Percentiles rank a stretch among this genome's conserved stretches.
These are phyloP conservation scores for Pangasianodon hypophthalmus DNA, from an alignment of 2,113 vertebrate species.

Conservation along the genomic window DNA sequence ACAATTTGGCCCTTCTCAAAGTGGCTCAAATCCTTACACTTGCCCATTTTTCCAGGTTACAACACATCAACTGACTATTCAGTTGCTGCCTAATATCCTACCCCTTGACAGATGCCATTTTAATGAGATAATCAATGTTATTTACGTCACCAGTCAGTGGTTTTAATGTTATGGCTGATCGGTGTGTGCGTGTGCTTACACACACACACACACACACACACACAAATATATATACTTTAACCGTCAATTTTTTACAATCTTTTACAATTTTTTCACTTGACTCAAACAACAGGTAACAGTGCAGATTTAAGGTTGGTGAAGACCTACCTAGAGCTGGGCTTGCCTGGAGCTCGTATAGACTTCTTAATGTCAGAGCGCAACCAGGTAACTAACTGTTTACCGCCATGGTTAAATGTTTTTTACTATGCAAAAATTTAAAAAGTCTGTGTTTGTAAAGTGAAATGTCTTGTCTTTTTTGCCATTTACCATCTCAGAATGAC, in stretches of 20 bases:
- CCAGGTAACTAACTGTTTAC: slow-evolving; percentile 76
- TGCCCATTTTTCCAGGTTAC: too few relatives aligned
- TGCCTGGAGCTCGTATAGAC: slow-evolving; percentile 92
- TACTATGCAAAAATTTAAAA: not conserved
- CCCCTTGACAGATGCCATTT: too few relatives aligned
- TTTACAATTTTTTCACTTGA: not conserved
- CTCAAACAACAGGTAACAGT: slow-evolving; percentile 83
- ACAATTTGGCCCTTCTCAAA: too few relatives aligned
- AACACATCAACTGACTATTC: too few relatives aligned
- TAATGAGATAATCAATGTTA: too few relatives aligned
- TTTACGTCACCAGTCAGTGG: too few relatives aligned
- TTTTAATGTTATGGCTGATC: too few relatives aligned
- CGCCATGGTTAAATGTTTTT: not conserved
- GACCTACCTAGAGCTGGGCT: slow-evolving; percentile 95
- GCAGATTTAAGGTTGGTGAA: slow-evolving; percentile 96
- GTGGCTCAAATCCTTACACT: too few relatives aligned
- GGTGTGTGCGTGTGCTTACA: too few relatives aligned
- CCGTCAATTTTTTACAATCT: too few relatives aligned
- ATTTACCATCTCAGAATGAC: slow-evolving; percentile 84
- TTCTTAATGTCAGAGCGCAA: slow-evolving; percentile 99
- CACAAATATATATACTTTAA: not conserved
- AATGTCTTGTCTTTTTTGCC: not conserved
- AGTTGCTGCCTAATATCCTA: too few relatives aligned
- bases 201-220: too few relatives aligned
- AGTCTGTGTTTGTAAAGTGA: not conserved